Percentiles rank a stretch among this genome's conserved stretches.
phyloP scores from a whole-genome alignment of 2,888 invertebrate genomes.

The Automeris io region DNA sequence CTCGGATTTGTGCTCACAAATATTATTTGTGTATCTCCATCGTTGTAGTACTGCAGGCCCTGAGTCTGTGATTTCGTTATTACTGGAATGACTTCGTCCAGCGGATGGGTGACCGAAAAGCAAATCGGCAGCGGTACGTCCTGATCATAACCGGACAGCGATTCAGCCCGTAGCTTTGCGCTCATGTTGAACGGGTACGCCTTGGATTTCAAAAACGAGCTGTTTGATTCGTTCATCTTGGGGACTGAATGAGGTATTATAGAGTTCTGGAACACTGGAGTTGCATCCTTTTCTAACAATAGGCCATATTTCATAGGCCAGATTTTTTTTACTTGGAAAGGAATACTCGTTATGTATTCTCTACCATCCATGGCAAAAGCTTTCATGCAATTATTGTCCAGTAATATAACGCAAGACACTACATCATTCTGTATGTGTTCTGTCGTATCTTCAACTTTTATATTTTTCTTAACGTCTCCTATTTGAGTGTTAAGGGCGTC shows the following conservation, averaged over 20 bases:
- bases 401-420: conserved; percentile 82
- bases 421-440: conserved; percentile 70
- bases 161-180: conserved; percentile 52
- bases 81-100: conserved; percentile 94
- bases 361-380: conserved; percentile 89
- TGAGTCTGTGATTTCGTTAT: conserved; percentile 80
- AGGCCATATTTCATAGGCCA: conserved; percentile 93
- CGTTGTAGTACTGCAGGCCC: conserved; percentile 79
- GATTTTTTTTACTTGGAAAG: conserved; percentile 86
- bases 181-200: conserved; percentile 52
- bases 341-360: conserved; percentile 88
- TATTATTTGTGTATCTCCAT: conserved; percentile 81
- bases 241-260: conserved; percentile 47
- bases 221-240: conserved; percentile 59
- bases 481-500: conserved; percentile 69
- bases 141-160: conserved; percentile 52
- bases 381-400: conserved; percentile 85
- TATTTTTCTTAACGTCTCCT: conserved; percentile 64
- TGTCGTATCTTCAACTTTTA: conserved; percentile 66
- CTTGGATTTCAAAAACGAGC: conserved; percentile 47
- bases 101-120: conserved; percentile 91
- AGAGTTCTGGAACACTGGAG: conserved; percentile 46
- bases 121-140: conserved; percentile 83
- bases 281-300: conserved; percentile 84
- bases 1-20: conserved; percentile 87